phyloP scores from a whole-genome alignment of 2,113 vertebrate species.

The Gorsachius goisagi region DNA sequence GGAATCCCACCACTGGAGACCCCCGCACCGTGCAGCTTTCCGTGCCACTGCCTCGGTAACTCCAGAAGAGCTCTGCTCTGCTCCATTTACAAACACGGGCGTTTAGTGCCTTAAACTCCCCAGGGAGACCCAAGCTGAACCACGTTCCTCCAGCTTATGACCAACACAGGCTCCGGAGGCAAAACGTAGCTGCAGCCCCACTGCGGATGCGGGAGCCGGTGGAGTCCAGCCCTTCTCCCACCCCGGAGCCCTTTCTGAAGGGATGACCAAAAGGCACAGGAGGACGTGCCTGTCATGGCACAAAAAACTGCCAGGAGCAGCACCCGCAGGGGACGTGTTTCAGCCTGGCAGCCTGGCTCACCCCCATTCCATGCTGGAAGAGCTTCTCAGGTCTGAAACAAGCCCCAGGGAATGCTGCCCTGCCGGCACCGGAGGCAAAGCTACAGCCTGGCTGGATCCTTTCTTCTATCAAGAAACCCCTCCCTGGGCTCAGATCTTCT shows the following conservation, averaged over 20 bases:
- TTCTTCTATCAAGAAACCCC: too few relatives aligned
- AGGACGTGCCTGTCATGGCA: rapidly evolving
- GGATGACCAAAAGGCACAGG: rapidly evolving
- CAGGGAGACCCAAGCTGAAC: neutral
- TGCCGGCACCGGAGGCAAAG: neutral
- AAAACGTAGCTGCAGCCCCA: rapidly evolving
- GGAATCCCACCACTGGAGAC: neutral
- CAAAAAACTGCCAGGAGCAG: neutral
- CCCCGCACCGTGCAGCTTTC: neutral
- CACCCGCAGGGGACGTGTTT: rapidly evolving
- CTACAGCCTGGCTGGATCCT: neutral
- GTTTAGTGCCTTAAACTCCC: neutral
- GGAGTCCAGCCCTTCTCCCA: neutral
- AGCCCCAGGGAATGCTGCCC: neutral
- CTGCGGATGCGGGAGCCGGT: rapidly evolving
- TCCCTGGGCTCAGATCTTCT: neutral
- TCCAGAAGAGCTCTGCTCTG: neutral
- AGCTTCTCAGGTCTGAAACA: neutral
- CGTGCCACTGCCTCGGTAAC: neutral
- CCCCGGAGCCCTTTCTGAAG: neutral
- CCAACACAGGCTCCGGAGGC: neutral
- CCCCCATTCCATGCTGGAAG: rapidly evolving
- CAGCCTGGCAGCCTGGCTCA: neutral
- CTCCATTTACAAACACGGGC: rapidly evolving
- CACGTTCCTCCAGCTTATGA: rapidly evolving